Evolutionary conservation across 2,797 vertebrate species (phyloP).

Genomic region (Oreochromis mossambicus): DNA sequence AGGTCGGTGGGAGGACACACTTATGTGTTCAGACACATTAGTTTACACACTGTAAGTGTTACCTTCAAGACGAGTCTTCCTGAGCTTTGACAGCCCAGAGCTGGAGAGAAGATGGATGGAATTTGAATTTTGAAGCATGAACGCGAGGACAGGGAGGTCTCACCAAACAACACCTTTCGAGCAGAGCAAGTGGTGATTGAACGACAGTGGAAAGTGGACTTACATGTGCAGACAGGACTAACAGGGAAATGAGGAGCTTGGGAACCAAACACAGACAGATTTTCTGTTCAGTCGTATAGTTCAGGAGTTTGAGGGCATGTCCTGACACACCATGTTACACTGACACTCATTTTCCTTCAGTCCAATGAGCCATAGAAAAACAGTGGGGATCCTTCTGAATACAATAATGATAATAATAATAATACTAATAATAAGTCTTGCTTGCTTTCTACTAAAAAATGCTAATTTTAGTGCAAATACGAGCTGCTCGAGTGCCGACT

Average conservation of each 20-base stretch:
- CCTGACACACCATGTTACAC: no score
- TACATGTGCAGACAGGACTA: constrained; percentile 46
- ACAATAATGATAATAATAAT: no score
- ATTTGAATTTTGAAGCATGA: constrained; percentile 13
- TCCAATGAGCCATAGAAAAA: no score
- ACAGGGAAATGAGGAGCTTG: background rate
- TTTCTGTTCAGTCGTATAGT: constrained; percentile 3
- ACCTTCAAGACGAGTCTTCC: constrained; percentile 11
- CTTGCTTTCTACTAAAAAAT: background rate
- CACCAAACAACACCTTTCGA: background rate
- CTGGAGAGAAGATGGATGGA: constrained; percentile 11
- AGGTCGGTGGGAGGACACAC: background rate
- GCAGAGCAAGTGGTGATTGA: background rate
- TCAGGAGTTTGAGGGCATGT: background rate
- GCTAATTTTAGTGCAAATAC: background rate
- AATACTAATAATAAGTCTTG: no score
- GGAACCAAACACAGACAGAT: constrained; percentile 9
- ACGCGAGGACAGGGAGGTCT: background rate
- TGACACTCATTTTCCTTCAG: no score
- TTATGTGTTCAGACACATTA: background rate
- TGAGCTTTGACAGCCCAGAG: constrained; percentile 33
- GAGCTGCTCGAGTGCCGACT: background rate
- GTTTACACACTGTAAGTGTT: background rate
- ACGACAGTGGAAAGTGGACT: background rate
- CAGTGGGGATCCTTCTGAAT: background rate